phyloP scores from a whole-genome alignment of 1,140 invertebrate species.

The Drosophila leontia region DNA sequence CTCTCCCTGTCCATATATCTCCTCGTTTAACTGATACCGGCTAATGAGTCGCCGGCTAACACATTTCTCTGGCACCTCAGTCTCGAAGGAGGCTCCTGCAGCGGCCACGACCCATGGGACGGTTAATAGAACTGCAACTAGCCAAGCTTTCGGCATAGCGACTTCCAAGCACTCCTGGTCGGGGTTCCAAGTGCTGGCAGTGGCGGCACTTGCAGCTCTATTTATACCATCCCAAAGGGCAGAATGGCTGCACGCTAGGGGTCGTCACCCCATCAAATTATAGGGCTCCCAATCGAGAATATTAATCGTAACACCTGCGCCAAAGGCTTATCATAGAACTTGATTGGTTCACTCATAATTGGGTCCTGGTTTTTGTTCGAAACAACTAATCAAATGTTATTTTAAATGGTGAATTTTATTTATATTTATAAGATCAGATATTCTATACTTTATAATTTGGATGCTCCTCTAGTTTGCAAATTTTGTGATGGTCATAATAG shows the following conservation, averaged over 20 bases:
- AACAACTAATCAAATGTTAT: background rate
- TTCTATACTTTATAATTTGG: too few species aligned
- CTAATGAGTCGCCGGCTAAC: conserved; percentile 62
- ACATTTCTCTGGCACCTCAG: conserved; percentile 25
- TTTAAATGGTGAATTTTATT: conserved; percentile 6
- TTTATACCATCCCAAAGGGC: conserved; percentile 23
- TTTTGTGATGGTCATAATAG: background rate
- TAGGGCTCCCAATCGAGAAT: conserved; percentile 15
- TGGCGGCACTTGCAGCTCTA: background rate
- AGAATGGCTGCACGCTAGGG: conserved; percentile 55
- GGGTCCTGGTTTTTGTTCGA: background rate
- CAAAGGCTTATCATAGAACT: conserved; percentile 6
- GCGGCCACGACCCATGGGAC: background rate
- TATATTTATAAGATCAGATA: background rate
- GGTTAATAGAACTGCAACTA: conserved; percentile 8
- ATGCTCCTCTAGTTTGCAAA: too few species aligned
- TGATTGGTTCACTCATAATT: background rate
- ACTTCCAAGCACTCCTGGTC: background rate
- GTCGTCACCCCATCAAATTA: conserved; percentile 61
- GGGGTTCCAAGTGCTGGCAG: background rate
- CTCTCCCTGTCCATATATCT: conserved; percentile 37
- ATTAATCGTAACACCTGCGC: conserved; percentile 48
- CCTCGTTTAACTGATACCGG: conserved; percentile 55
- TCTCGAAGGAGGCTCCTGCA: background rate
- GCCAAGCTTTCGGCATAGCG: conserved; percentile 11